Evolutionary conservation across 1,140 invertebrate species (phyloP).

Genomic region (Portunus trituberculatus): DNA sequence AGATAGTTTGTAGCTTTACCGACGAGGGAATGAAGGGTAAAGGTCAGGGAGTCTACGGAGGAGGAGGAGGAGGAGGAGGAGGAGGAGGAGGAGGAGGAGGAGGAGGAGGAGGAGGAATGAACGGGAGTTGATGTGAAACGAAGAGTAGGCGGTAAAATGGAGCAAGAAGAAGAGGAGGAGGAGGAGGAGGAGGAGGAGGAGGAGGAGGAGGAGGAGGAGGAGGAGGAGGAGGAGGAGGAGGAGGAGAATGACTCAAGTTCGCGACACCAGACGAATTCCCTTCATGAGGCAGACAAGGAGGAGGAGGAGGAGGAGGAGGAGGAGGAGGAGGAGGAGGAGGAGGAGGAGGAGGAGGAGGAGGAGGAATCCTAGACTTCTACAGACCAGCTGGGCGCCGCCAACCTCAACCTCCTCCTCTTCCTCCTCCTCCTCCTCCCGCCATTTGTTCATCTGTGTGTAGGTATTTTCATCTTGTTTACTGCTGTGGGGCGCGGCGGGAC

Average conservation of each 20-base stretch:
- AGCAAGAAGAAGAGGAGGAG: slow-evolving; percentile 13
- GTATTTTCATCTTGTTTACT: too few species aligned
- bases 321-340: background rate
- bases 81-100: background rate
- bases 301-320: background rate
- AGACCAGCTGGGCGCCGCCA: background rate
- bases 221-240: slow-evolving; percentile 36
- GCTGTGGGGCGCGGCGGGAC: too few species aligned
- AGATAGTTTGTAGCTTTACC: background rate
- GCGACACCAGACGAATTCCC: background rate
- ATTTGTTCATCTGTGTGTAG: too few species aligned
- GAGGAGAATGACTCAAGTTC: background rate
- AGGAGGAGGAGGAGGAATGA: too few species aligned
- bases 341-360: background rate
- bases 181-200: slow-evolving; percentile 23
- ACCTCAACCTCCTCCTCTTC: too few species aligned
- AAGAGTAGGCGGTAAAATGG: too few species aligned
- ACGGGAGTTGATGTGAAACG: too few species aligned
- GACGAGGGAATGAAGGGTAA: too few species aligned
- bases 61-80: slow-evolving; percentile 22
- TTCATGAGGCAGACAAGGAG: too few species aligned
- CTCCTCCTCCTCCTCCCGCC: too few species aligned
- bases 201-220: slow-evolving; percentile 32
- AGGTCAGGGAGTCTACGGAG: slow-evolving; percentile 14
- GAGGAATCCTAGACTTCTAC: background rate